Evolutionary conservation across 1,140 invertebrate species (phyloP).

Genomic region (Acromyrmex charruanus): DNA sequence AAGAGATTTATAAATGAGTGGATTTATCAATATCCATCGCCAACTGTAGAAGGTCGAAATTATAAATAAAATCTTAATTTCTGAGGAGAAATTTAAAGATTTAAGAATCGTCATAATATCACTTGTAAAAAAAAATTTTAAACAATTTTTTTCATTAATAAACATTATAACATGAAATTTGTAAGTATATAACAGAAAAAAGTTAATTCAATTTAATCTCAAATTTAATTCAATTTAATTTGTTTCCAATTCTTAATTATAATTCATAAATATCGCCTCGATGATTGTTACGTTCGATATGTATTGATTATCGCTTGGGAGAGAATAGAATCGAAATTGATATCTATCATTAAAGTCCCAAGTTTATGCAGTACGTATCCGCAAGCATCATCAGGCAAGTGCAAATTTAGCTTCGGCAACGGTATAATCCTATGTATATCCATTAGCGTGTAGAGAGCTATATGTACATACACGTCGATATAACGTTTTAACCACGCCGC

Average conservation of each 20-base stretch:
- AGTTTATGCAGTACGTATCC: not conserved
- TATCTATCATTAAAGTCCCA: slow-evolving; percentile 41
- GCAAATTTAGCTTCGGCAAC: slow-evolving; percentile 50
- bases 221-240: not conserved
- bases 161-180: not conserved
- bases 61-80: slow-evolving; percentile 11
- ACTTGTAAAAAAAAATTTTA: not conserved
- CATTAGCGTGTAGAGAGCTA: slow-evolving; percentile 33
- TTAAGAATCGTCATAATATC: not conserved
- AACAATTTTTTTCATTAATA: not conserved
- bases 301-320: not conserved
- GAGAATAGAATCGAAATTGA: slow-evolving; percentile 3
- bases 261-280: not conserved
- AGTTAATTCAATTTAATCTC: not conserved
- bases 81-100: not conserved
- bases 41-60: not conserved
- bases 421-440: slow-evolving; percentile 41
- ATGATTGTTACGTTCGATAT: not conserved
- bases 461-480: slow-evolving; percentile 15
- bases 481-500: slow-evolving; percentile 15
- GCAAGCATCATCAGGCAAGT: slow-evolving; percentile 47
- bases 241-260: not conserved
- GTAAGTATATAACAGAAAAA: not conserved
- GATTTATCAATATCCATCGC: too few species aligned
- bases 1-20: too few species aligned